Evolutionary conservation across 2,797 vertebrate species (phyloP), one percentile per base, ranked within the genome.

Genomic region (Atherinosoma microstoma): DNA sequence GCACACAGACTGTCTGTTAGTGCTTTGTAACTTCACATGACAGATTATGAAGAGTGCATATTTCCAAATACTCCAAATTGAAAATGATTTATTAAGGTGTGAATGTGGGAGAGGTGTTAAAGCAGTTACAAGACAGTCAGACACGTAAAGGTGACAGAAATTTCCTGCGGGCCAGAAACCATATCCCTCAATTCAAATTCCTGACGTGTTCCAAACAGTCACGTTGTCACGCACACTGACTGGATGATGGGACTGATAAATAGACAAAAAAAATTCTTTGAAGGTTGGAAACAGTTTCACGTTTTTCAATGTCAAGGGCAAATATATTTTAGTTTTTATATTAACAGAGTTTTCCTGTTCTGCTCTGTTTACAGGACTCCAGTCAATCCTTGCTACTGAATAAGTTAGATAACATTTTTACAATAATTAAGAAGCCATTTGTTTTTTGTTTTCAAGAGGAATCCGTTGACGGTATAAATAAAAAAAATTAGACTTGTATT

Each of bases 221-320:
- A 64, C 10, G 24, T 49, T 64, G 51, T 63, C 75, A 67, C 11
- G 16, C 34, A 63, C 40, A 35, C 3, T 10, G n/a, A 29, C 9
- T 56, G 10, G 7, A 20, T 38, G 15, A 56, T 10, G 57, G 18
- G 35, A 54, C 7, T 42, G 3, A 53, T 54, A 27, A 32, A 54
- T 24, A 47, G 8, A 29, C 22, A 5, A 5, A 54, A 36, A 59
- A 5, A 2, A 2, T 32, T 32, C 30, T 32, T 32, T 32, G 13
- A 6, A 30, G 27, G 53, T 1, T 12, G 11, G 5, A 42, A 32
- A 6, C 15, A 22, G n/a, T 16, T 24, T 36, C 12, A 6, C 27
- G 24, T 40, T 15, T 29, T 10, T 24, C 11, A 12, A 24, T 4
- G 12, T 53, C 11, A 24, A 12, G 3, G 6, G 49, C 49, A 53